Base-by-base conservation (phyloP, 2,797 vertebrate species). In the Spheniscus humboldti region DNA sequence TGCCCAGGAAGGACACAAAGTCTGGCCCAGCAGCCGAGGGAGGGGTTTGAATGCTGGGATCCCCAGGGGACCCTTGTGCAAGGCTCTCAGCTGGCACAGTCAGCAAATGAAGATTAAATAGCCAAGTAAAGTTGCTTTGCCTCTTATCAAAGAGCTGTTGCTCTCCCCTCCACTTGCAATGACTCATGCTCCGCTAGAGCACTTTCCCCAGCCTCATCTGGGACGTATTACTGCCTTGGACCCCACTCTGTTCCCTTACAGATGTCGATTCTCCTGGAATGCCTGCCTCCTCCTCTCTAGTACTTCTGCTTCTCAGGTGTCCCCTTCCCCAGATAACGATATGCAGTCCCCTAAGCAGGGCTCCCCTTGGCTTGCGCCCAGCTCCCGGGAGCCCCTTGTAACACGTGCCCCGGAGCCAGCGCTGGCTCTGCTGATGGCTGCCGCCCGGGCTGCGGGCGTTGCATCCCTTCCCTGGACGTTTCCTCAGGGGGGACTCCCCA, bases 201-300 rank as follows among this genome's bases (percentile, higher is more conserved):
- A 53, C 76, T 92, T 94, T 90, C 85, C 92, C 96, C 90, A 75
- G 79, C 82, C 89, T 92, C 98, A 96, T 97, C 97, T 98, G 97
- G 95, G 92, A 96, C 79, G 11, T 48, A 92, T 97, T 98, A 97
- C 35, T 77, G 80, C 82, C 96, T 93, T 95, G 97, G 97, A 96
- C 94, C 69, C 7, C 35, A 45, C 78, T 96, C 89, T 6, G 7
- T 83, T 86, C 95, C 94, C 96, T 89, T 91, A 91, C 94, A 97
- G 90, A 98, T 97, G 96, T 95, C 81, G 93, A 97, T 96, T 97
- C 80, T 95, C 47, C 13, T 88, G 97, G 96, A 97, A 97, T 97
- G 96, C 93, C 80, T 92, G 77, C 53, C 47, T 24, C 74, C 12
- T 77, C 64, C 92, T 94, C 82, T 52, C 64, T 66, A 77, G 94